Evolutionary conservation across 2,113 vertebrate species (phyloP).

Genomic region (Junco hyemalis): DNA sequence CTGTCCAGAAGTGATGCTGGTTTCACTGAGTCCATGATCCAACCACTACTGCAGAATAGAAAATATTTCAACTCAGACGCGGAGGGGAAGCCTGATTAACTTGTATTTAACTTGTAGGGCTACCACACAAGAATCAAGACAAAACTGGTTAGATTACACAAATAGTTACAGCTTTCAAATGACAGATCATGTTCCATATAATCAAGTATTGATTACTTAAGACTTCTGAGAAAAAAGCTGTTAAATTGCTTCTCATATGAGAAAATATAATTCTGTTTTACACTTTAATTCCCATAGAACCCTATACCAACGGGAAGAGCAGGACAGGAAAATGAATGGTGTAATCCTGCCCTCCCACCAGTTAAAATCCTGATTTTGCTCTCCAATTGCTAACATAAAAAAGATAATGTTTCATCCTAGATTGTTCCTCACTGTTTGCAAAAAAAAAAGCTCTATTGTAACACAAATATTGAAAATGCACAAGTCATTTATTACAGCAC

Average conservation of each 20-base stretch:
- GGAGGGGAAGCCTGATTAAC: not conserved
- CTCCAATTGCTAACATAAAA: not conserved
- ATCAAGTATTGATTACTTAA: slow-evolving; percentile 29
- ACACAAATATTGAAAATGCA: not conserved
- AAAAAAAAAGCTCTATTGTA: not conserved
- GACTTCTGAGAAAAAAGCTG: not conserved
- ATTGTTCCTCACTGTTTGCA: not conserved
- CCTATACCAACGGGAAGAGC: slow-evolving; percentile 1
- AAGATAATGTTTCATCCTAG: not conserved
- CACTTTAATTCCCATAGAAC: not conserved
- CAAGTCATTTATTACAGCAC: not conserved
- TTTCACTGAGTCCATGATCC: not conserved
- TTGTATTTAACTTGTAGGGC: not conserved
- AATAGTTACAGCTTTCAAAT: not conserved
- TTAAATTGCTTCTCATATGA: not conserved
- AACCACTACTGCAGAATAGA: not conserved
- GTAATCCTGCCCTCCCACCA: not conserved
- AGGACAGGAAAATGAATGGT: slow-evolving; percentile 13
- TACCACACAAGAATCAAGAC: not conserved
- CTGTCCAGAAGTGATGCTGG: not conserved
- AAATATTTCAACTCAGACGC: not conserved
- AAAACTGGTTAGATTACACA: not conserved
- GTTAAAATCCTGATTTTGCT: not conserved
- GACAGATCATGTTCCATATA: not conserved
- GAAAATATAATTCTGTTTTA: slow-evolving; percentile 3